Evolutionary conservation across 1,140 invertebrate genomes (phyloP).

Genomic region (Halyomorpha halys): DNA sequence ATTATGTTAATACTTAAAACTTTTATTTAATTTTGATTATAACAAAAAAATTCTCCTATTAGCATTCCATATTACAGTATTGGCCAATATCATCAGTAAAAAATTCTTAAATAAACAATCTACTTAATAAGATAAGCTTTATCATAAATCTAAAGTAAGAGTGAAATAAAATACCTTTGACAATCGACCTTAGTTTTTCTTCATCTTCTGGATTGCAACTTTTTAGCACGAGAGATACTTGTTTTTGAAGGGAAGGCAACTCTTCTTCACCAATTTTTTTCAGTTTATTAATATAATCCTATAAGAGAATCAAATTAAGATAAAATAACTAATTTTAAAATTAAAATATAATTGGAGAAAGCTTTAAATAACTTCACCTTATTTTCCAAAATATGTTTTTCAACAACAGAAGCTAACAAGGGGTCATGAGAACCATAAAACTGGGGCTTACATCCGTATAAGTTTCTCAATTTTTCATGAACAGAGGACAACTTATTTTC

Average conservation of each 20-base stretch:
- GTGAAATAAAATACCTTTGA: constrained; percentile 38
- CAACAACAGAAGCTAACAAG: constrained; percentile 41
- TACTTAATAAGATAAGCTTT: too few relatives aligned
- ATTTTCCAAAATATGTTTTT: constrained; percentile 39
- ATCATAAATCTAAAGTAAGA: neutral
- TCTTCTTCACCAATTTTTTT: constrained; percentile 65
- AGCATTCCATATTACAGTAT: too few relatives aligned
- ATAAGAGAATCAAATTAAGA: constrained; percentile 22
- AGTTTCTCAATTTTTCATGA: constrained; percentile 21
- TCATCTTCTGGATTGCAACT: constrained; percentile 67
- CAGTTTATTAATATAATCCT: constrained; percentile 59
- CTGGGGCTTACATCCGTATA: constrained; percentile 21
- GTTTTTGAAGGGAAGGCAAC: constrained; percentile 58
- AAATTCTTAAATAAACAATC: too few relatives aligned
- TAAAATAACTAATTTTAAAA: too few relatives aligned
- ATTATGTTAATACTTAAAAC: too few relatives aligned
- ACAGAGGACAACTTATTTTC: constrained; percentile 46
- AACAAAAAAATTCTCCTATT: too few relatives aligned
- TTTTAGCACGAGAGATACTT: constrained; percentile 61
- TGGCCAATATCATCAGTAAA: too few relatives aligned
- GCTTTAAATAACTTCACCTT: constrained; percentile 9
- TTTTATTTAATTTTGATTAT: too few relatives aligned
- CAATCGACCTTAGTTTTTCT: constrained; percentile 49
- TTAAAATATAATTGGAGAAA: neutral
- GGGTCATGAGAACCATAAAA: constrained; percentile 24